Percentiles rank a stretch among this genome's conserved stretches.
Evolutionary conservation across 2,797 vertebrate genomes (phyloP).

Genomic region (Lepilemur septentrionalis): DNA sequence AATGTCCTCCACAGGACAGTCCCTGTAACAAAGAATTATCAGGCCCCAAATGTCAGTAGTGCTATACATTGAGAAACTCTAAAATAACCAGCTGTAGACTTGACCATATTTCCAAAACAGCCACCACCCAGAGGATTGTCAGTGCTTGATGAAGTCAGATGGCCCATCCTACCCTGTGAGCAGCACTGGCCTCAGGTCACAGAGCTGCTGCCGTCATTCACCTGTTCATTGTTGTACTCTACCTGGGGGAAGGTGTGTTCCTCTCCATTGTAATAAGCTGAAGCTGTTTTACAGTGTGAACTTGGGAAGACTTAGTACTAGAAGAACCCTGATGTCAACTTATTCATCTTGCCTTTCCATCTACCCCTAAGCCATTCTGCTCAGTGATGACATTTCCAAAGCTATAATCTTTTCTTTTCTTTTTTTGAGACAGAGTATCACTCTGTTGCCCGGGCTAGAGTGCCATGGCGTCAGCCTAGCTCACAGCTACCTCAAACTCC

Average conservation of each 20-base stretch:
- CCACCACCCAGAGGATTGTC: background rate
- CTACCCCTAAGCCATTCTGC: background rate
- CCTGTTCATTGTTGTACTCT: accelerated
- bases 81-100: background rate
- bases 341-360: background rate
- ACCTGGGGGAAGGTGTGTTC: background rate
- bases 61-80: background rate
- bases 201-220: background rate
- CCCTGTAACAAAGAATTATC: background rate
- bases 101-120: background rate
- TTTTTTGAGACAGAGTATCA: no score
- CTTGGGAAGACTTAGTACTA: background rate
- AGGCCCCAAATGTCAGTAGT: background rate
- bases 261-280: background rate
- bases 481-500: no score
- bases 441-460: no score
- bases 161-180: no score
- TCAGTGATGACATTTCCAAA: background rate
- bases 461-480: no score
- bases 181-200: background rate
- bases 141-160: background rate
- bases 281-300: background rate
- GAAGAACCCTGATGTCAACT: background rate
- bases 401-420: background rate
- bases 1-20: background rate